These are phyloP conservation scores for Marisa cornuarietis DNA, from an alignment of 1,140 invertebrate species.

Conservation along the genomic window DNA sequence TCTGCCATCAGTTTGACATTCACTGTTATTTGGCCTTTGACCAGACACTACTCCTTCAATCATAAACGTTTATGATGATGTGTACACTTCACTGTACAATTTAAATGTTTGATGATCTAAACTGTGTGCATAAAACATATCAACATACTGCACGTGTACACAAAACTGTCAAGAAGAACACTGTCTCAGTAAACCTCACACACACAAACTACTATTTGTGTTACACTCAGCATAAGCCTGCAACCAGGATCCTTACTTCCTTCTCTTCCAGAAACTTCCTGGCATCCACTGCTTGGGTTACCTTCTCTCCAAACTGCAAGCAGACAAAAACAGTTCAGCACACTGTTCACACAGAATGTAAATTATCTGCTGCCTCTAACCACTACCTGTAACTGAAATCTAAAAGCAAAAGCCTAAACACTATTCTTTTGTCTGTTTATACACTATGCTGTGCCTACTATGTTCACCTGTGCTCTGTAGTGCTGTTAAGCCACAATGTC, in stretches of 20 bases:
- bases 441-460: too few species aligned
- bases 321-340: slow-evolving; percentile 17
- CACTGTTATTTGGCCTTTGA: too few species aligned
- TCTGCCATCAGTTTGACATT: too few species aligned
- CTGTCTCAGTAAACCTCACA: neutral
- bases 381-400: too few species aligned
- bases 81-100: neutral
- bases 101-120: neutral
- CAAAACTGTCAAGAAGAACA: neutral
- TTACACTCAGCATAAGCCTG: slow-evolving; percentile 9
- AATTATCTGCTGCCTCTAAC: too few species aligned
- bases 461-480: too few species aligned
- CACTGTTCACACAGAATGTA: too few species aligned
- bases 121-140: neutral
- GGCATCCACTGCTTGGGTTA: slow-evolving; percentile 48
- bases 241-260: slow-evolving; percentile 23
- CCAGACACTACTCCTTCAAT: too few species aligned
- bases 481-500: too few species aligned
- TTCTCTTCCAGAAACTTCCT: slow-evolving; percentile 44
- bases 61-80: too few species aligned
- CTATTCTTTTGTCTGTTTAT: too few species aligned
- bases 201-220: neutral
- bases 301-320: slow-evolving; percentile 49
- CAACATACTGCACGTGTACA: neutral
- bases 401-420: too few species aligned